Evolutionary conservation across 2,888 invertebrate species (phyloP), one percentile per base, ranked within the genome.

Genomic region (Diarsia rubi): DNA sequence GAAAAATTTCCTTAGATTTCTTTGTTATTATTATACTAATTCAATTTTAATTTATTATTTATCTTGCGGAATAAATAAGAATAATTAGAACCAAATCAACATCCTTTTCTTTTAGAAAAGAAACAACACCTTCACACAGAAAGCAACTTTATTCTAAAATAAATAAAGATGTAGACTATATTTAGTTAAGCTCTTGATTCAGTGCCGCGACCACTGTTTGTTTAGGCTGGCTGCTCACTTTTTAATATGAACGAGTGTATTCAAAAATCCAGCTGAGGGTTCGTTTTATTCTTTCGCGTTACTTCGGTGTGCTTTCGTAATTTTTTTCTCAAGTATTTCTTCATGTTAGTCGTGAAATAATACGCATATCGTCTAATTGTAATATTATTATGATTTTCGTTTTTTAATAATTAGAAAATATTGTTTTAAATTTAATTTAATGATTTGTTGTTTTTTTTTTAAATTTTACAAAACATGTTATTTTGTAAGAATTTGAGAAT

Each of bases 191-290:
- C 52, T 27, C 31, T 69, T 64, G 31, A 73, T 73, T 73, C 72
- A 60, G 73, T 69, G 54, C 63, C 45, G 47, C n/a, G 62, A 27
- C 62, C 57, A 37, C 44, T 78, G 78, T 84, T 84, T 78, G 63
- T 74, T 81, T 75, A 83, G 83, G 85, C 60, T 67, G 60, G 3
- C 62, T 68, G 66, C 57, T 59, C 66, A 76, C 66, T 84, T 84
- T 84, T 77, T 60, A 68, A 70, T 71, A 81, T 54, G 62, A 84
- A 63, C 52, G 59, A 73, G 75, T 84, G 59, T 80, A 73, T 75
- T 72, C 54, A 63, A 60, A 78, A 64, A 78, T 73, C 69, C 44
- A 64, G 59, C 60, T 31, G 24, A 19, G 52, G 19, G 21, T 52
- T 57, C 11, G n/a, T 31, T 64, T 67, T 62, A 57, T 59, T 66